Evolutionary conservation across 2,888 invertebrate species (phyloP).

Genomic region (Leptopilina myrica): DNA sequence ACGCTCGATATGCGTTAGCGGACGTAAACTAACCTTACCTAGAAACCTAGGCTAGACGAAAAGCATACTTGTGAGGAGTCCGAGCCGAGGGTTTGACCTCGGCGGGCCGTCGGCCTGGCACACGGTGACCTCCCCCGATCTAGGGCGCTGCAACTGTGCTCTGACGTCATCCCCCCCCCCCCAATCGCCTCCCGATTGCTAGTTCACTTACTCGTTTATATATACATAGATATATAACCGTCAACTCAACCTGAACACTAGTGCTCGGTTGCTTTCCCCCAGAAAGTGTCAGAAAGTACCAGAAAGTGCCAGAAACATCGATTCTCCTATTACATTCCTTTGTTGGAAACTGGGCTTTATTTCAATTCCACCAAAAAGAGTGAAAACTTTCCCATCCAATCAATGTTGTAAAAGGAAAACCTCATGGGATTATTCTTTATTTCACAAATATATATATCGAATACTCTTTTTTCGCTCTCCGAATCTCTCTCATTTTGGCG

Average conservation of each 20-base stretch:
- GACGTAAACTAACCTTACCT: constrained; percentile 69
- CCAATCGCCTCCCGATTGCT: constrained; percentile 47
- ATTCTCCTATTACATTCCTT: constrained; percentile 47
- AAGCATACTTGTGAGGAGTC: constrained; percentile 61
- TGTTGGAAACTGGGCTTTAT: constrained; percentile 31
- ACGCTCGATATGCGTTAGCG: constrained; percentile 33
- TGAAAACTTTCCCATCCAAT: background rate
- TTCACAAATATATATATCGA: background rate
- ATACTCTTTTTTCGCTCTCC: too few species aligned
- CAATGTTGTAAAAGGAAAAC: background rate
- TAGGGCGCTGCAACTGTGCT: constrained; percentile 76
- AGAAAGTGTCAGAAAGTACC: constrained; percentile 52
- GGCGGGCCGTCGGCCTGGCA: constrained; percentile 76
- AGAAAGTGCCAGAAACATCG: constrained; percentile 29
- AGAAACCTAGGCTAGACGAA: constrained; percentile 68
- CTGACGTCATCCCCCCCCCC: constrained; percentile 73
- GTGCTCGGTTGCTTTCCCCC: constrained; percentile 63
- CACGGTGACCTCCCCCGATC: constrained; percentile 76
- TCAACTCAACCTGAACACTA: constrained; percentile 67
- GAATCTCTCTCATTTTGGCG: background rate
- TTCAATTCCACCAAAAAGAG: background rate
- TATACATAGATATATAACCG: constrained; percentile 48
- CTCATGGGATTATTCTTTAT: background rate
- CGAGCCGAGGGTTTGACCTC: constrained; percentile 76
- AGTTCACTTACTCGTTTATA: constrained; percentile 48